Evolutionary conservation across 2,888 invertebrate genomes (phyloP), one percentile per base, ranked within the genome.

Genomic region (Sphecodes monilicornis): DNA sequence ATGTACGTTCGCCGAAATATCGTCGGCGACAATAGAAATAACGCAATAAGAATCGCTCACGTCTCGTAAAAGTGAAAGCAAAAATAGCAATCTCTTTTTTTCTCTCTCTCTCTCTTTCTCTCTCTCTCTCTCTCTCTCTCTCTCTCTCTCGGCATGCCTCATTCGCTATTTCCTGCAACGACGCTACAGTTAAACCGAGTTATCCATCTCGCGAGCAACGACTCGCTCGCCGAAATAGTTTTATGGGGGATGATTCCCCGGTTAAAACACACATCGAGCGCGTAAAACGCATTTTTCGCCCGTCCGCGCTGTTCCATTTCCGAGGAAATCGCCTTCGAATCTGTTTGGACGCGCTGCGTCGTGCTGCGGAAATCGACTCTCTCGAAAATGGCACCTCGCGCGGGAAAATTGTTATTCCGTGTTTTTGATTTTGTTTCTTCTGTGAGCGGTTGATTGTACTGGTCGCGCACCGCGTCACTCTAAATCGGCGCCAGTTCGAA

Each of bases 51-150:
- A 57, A 57, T 70, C 26, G n/a, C 5, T 41, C 18, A 2, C 39
- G 29, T 22, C n/a, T 57, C 57, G 77, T 77, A 71, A 75, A 75
- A 75, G 36, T 32, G 32, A 64, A 75, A 29, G 46, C 43, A 64
- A 75, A 75, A 41, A 26, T 46, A 46, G 8, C 26, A 16, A 75
- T 2, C n/a, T 3, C 10, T 43, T 22, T 29, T 29, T 60, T n/a
- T 54, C 50, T 18, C 50, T 6, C 22, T 18, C 6, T 16, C 16
- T 16, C 16, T 32, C 18, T 22, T 6, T 13, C 29, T 18, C 54
- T 2, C n/a, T 3, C 10, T 43, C 29, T 29, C 60, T 60, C 50
- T 54, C 50, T 18, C 50, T 6, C 22, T 18, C 6, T 16, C 16
- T 16, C 16, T 32, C 18, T 22, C 18, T 13, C 29, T 18, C n/a